These are phyloP conservation scores for Solenodon paradoxus DNA, from an alignment of 2,113 vertebrate species.

Conservation along the genomic window DNA sequence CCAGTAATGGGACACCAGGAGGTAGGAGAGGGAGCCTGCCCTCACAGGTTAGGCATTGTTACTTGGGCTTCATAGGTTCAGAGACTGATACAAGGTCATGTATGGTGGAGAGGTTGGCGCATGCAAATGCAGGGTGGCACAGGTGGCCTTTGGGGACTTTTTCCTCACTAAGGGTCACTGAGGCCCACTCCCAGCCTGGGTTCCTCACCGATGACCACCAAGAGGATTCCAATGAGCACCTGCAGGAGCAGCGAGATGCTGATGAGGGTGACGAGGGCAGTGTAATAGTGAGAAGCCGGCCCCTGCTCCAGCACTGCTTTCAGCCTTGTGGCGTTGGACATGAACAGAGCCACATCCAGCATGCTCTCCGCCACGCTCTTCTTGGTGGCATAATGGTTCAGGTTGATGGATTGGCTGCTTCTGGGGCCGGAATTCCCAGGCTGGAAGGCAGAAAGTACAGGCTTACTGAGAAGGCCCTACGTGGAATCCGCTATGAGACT, in stretches of 20 bases:
- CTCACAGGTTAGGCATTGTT: neutral
- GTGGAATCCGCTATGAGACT: neutral
- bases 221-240: constrained; percentile 87
- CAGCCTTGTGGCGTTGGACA: constrained; percentile 92
- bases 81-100: neutral
- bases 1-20: neutral
- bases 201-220: constrained; percentile 89
- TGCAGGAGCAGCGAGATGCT: constrained; percentile 91
- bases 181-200: fast-evolving
- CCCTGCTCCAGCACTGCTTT: constrained; percentile 92
- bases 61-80: neutral
- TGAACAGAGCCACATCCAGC: constrained; percentile 91
- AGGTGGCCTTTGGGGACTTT: neutral
- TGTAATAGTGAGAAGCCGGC: constrained; percentile 86
- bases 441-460: constrained; percentile 29
- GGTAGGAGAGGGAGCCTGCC: neutral
- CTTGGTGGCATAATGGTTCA: constrained; percentile 94
- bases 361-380: constrained; percentile 93
- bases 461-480: neutral
- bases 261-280: constrained; percentile 88
- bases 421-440: constrained; percentile 11
- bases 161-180: neutral
- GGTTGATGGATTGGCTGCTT: constrained; percentile 82
- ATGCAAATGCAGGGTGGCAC: neutral
- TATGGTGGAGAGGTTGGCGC: neutral